These are phyloP conservation scores for Pangasius macronema DNA, from an alignment of 2,797 vertebrate genomes.

Conservation along the genomic window DNA sequence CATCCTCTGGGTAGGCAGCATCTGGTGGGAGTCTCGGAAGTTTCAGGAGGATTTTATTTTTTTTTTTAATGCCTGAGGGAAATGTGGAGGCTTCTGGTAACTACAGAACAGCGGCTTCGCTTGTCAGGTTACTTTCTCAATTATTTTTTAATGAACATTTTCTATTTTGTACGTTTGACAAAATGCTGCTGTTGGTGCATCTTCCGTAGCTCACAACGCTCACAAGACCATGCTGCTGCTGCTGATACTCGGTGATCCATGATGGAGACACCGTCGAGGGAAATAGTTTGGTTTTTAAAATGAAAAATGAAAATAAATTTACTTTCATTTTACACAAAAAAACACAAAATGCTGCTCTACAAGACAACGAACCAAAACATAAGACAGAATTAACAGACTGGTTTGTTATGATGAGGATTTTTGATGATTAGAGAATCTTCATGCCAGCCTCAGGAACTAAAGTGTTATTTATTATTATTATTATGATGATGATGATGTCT, in stretches of 20 bases:
- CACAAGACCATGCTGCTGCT: neutral
- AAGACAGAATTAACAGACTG: neutral
- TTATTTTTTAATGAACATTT: conserved; percentile 25
- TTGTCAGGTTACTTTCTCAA: conserved; percentile 17
- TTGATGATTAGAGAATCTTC: neutral
- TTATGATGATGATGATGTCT: too few species aligned
- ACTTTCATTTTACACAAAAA: neutral
- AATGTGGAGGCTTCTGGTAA: neutral
- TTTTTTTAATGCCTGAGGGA: conserved; percentile 7
- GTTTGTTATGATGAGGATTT: too few species aligned
- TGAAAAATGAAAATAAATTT: too few species aligned
- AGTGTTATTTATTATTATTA: too few species aligned
- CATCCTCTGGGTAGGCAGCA: neutral
- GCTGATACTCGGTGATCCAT: neutral
- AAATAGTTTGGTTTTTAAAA: neutral
- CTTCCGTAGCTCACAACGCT: neutral
- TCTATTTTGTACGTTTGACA: neutral
- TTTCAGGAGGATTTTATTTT: neutral
- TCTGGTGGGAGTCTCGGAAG: conserved; percentile 10
- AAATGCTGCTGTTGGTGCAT: conserved; percentile 1
- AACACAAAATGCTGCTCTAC: neutral
- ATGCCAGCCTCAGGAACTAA: neutral
- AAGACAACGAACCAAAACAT: neutral
- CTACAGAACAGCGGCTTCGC: conserved; percentile 10
- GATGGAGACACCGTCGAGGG: neutral